Percentiles rank a stretch among this genome's conserved stretches.
Evolutionary conservation across 2,113 vertebrate genomes (phyloP).

Genomic region (Aphyosemion australe): DNA sequence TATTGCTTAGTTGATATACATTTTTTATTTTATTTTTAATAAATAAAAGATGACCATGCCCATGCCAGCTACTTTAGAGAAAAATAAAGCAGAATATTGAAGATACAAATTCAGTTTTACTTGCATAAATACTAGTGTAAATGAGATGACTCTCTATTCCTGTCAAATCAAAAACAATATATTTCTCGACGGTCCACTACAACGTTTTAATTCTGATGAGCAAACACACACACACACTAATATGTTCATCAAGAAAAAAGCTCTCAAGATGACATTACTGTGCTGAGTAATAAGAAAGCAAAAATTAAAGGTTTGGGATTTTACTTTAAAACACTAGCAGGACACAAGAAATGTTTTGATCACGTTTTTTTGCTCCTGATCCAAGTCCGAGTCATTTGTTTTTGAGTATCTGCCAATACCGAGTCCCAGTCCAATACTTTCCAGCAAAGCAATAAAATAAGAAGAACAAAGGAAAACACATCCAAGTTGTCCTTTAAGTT

Average conservation of each 20-base stretch:
- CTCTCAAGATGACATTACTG: slow-evolving; percentile 8
- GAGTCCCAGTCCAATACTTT: too few species aligned
- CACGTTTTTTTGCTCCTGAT: too few species aligned
- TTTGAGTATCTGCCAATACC: too few species aligned
- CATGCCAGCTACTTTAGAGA: too few species aligned
- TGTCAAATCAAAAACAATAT: slow-evolving; percentile 8
- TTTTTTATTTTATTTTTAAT: too few species aligned
- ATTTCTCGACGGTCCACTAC: not conserved
- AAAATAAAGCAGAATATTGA: slow-evolving; percentile 5
- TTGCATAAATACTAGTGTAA: slow-evolving; percentile 6
- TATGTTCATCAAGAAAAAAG: slow-evolving; percentile 15
- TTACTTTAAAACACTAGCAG: not conserved
- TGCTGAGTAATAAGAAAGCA: slow-evolving; percentile 1
- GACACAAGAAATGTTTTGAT: too few species aligned
- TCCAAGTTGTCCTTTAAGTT: too few species aligned
- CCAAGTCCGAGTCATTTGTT: too few species aligned
- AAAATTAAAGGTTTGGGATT: not conserved
- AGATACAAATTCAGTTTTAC: slow-evolving; percentile 1
- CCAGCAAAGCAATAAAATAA: too few species aligned
- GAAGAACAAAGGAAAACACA: too few species aligned
- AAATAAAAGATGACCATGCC: too few species aligned
- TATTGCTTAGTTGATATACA: not conserved
- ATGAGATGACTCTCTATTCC: not conserved
- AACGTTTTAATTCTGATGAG: slow-evolving; percentile 17
- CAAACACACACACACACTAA: slow-evolving; percentile 4